Evolutionary conservation across 2,888 invertebrate species (phyloP).

Genomic region (Cantharis nigra): DNA sequence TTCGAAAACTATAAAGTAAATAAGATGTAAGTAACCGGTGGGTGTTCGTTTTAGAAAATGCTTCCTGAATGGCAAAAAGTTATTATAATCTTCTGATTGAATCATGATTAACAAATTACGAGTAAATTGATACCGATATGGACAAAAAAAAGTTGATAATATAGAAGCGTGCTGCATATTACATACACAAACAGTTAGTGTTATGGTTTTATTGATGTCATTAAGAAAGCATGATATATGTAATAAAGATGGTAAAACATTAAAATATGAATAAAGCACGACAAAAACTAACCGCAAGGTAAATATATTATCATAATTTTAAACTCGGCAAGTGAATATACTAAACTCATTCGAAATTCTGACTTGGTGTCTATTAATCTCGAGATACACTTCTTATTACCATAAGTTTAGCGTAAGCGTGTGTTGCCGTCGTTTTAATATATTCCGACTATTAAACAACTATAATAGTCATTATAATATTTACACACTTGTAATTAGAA

Average conservation of each 20-base stretch:
- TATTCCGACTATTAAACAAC: conserved; percentile 43
- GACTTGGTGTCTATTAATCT: conserved; percentile 44
- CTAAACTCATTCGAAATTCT: conserved; percentile 38
- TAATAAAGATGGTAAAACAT: conserved; percentile 13
- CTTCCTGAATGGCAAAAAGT: background rate
- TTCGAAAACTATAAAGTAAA: background rate
- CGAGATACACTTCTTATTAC: conserved; percentile 44
- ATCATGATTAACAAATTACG: background rate
- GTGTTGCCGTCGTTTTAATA: conserved; percentile 42
- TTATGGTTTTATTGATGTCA: conserved; percentile 8
- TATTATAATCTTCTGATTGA: background rate
- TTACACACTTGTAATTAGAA: conserved; percentile 38
- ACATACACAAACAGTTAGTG: background rate
- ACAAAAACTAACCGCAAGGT: conserved; percentile 31
- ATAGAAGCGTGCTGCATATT: background rate
- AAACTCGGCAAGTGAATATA: conserved; percentile 30
- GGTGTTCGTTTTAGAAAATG: background rate
- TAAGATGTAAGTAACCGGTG: background rate
- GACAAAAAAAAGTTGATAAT: background rate
- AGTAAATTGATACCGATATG: background rate
- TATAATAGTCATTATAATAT: conserved; percentile 43
- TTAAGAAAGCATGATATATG: conserved; percentile 10
- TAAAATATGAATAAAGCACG: conserved; percentile 22
- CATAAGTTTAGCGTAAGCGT: conserved; percentile 50
- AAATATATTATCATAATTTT: conserved; percentile 37